Conservation (phyloP, 2,113 vertebrate genomes). For the Oreochromis tanganicae region DNA sequence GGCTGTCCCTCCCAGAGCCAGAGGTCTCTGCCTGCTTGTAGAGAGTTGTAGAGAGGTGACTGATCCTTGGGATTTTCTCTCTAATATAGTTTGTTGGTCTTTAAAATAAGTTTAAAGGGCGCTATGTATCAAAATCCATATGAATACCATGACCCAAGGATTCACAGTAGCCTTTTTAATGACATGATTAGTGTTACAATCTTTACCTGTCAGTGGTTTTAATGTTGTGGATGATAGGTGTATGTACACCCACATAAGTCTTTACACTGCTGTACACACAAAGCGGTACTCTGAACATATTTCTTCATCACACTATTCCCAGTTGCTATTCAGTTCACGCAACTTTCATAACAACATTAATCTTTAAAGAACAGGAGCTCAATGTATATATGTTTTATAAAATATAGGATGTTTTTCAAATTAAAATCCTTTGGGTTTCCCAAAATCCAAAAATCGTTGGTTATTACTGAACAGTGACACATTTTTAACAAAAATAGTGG, state of each 20-base stretch:
- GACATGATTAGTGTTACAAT: not conserved
- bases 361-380: not conserved
- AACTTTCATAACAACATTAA: not conserved
- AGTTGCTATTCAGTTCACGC: not conserved
- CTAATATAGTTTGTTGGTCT: not conserved
- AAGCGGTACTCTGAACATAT: not conserved
- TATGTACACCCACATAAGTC: not conserved
- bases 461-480: not conserved
- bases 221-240: not conserved
- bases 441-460: not conserved
- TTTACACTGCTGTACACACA: not conserved
- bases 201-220: not conserved
- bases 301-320: not conserved
- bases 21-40: not conserved
- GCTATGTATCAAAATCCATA: not conserved
- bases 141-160: not conserved
- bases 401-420: not conserved
- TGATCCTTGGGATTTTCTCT: not conserved
- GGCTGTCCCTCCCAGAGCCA: not conserved
- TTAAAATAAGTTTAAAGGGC: not conserved
- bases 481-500: not conserved
- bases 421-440: not conserved
- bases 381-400: not conserved
- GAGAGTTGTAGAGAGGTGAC: not conserved
- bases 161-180: not conserved